Conservation (phyloP, 2,888 invertebrate species). For the Orthosia cruda region DNA sequence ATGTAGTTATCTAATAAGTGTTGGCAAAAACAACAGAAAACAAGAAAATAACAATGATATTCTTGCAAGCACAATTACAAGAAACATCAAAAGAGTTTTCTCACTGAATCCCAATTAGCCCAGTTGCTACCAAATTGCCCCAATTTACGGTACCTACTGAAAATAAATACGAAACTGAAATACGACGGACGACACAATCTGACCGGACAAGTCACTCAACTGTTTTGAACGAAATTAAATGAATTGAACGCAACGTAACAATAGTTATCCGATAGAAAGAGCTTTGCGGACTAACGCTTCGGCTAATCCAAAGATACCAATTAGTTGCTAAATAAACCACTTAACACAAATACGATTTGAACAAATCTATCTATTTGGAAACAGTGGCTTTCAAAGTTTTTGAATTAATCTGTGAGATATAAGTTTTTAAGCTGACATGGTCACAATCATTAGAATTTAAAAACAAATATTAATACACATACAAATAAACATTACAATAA, state of each 20-base stretch:
- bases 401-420: not conserved
- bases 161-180: constrained; percentile 49
- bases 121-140: constrained; percentile 51
- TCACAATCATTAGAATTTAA: too few relatives aligned
- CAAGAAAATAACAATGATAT: constrained; percentile 16
- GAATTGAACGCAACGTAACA: constrained; percentile 44
- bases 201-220: constrained; percentile 44
- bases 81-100: constrained; percentile 45
- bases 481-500: too few relatives aligned
- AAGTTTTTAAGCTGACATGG: too few relatives aligned
- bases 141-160: constrained; percentile 51
- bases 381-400: constrained; percentile 77
- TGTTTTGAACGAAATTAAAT: constrained; percentile 43
- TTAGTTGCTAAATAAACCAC: constrained; percentile 87
- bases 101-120: constrained; percentile 63
- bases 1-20: not conserved
- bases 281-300: constrained; percentile 80
- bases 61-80: constrained; percentile 27
- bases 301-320: constrained; percentile 86
- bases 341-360: constrained; percentile 84
- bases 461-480: too few relatives aligned
- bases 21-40: not conserved
- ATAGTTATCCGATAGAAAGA: constrained; percentile 75
- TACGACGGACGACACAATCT: constrained; percentile 45
- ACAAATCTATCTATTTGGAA: constrained; percentile 73